Conservation (phyloP, 2,113 vertebrate genomes). For the Climacteris rufus region DNA sequence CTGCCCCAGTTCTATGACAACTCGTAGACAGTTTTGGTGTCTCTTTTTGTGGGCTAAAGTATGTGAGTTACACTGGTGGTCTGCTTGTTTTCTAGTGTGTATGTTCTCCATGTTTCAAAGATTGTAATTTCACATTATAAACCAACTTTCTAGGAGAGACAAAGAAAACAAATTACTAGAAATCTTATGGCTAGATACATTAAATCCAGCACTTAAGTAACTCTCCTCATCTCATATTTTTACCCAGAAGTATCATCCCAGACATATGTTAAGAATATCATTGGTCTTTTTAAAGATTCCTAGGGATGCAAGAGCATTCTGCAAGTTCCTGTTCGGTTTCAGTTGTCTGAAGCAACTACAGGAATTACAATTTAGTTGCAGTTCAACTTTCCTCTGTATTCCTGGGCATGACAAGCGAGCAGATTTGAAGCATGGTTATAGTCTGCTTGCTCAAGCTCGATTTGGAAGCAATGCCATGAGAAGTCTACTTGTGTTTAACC, state of each 20-base stretch:
- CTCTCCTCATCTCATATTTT: not conserved
- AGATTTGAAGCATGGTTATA: not conserved
- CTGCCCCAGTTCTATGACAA: not conserved
- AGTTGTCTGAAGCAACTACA: not conserved
- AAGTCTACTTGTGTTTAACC: not conserved
- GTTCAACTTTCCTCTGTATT: not conserved
- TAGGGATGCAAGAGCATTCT: not conserved
- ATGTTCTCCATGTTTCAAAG: not conserved
- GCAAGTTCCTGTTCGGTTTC: not conserved
- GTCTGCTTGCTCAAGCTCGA: not conserved
- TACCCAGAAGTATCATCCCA: not conserved
- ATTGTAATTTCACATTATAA: not conserved
- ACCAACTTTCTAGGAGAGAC: not conserved
- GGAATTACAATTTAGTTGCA: not conserved
- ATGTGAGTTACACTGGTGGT: not conserved
- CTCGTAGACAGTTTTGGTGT: not conserved
- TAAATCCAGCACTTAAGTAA: not conserved
- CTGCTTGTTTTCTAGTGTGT: not conserved
- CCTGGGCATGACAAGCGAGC: not conserved
- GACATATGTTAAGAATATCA: not conserved
- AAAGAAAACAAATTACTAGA: not conserved
- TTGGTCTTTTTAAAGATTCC: not conserved
- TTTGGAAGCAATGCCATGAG: not conserved
- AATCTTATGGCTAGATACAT: not conserved
- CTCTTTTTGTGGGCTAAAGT: not conserved